Percentiles rank a stretch among this genome's conserved stretches.
phyloP scores from a whole-genome alignment of 1,140 invertebrate species.

The Dreissena polymorpha region DNA sequence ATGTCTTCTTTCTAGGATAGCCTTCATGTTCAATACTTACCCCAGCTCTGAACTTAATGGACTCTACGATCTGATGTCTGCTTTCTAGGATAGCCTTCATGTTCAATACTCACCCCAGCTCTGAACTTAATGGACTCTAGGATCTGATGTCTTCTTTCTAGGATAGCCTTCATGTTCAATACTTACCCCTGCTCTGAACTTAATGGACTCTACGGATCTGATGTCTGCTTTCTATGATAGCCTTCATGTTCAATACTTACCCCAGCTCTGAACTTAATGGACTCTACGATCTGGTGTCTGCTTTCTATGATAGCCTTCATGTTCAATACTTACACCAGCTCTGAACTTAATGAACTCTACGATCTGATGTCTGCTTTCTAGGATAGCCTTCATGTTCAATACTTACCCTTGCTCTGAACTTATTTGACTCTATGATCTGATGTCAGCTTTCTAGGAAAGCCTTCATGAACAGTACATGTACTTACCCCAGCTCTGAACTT shows the following conservation, averaged over 20 bases:
- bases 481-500: constrained; percentile 84
- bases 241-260: no score
- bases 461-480: no score
- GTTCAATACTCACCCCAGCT: no score
- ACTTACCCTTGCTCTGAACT: constrained; percentile 84
- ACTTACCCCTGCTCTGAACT: constrained; percentile 84
- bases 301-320: constrained; percentile 84
- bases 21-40: no score
- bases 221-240: constrained; percentile 85
- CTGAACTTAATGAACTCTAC: constrained; percentile 87
- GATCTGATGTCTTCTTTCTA: constrained; percentile 87
- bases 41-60: constrained; percentile 85
- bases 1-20: constrained; percentile 85
- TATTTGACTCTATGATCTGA: constrained; percentile 88
- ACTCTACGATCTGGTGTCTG: constrained; percentile 88
- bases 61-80: constrained; percentile 88
- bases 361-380: constrained; percentile 87
- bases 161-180: constrained; percentile 82
- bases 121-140: constrained; percentile 87
- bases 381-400: constrained; percentile 82
- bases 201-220: constrained; percentile 89
- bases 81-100: constrained; percentile 84
- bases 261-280: constrained; percentile 85
- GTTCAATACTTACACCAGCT: no score
- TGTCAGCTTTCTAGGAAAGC: constrained; percentile 85